Conservation (phyloP, 2,113 vertebrate genomes). For the Scophthalmus maximus region DNA sequence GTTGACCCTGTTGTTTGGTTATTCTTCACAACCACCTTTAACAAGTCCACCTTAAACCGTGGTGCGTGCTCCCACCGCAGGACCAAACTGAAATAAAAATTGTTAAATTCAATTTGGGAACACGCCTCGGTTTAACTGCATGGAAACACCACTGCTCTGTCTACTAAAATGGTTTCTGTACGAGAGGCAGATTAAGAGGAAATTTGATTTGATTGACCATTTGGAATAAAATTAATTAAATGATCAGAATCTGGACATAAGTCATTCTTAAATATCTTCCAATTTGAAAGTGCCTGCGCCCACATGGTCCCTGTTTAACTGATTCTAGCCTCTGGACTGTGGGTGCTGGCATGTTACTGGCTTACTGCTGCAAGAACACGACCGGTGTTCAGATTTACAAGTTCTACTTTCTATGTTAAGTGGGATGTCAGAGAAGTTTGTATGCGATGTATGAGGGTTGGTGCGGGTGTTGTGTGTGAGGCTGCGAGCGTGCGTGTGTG, state of each 20-base stretch:
- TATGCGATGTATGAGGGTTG: slow-evolving; percentile 22
- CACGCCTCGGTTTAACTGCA: slow-evolving; percentile 78
- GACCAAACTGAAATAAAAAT: slow-evolving; percentile 10
- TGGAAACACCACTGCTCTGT: slow-evolving; percentile 71
- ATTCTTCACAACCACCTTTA: slow-evolving; percentile 71
- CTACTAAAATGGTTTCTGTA: slow-evolving; percentile 71
- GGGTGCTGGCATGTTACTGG: slow-evolving; percentile 39
- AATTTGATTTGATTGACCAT: slow-evolving; percentile 17
- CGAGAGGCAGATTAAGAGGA: slow-evolving; percentile 30
- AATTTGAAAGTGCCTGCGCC: slow-evolving; percentile 9
- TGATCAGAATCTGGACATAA: slow-evolving; percentile 1
- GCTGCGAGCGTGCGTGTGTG: slow-evolving; percentile 24
- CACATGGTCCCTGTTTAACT: slow-evolving; percentile 47
- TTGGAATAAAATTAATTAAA: slow-evolving; percentile 21
- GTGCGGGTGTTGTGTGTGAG: slow-evolving; percentile 21
- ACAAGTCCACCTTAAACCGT: slow-evolving; percentile 74
- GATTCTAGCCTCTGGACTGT: slow-evolving; percentile 34
- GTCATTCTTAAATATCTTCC: slow-evolving; percentile 5
- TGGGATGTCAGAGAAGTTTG: slow-evolving; percentile 44
- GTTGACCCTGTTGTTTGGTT: slow-evolving; percentile 72
- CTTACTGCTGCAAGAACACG: slow-evolving; percentile 39
- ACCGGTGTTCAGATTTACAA: slow-evolving; percentile 53
- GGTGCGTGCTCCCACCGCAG: slow-evolving; percentile 47
- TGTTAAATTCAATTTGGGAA: no score
- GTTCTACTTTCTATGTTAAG: slow-evolving; percentile 53